Evolutionary conservation across 2,113 vertebrate species (phyloP).

Genomic region (Erythrolamprus reginae): DNA sequence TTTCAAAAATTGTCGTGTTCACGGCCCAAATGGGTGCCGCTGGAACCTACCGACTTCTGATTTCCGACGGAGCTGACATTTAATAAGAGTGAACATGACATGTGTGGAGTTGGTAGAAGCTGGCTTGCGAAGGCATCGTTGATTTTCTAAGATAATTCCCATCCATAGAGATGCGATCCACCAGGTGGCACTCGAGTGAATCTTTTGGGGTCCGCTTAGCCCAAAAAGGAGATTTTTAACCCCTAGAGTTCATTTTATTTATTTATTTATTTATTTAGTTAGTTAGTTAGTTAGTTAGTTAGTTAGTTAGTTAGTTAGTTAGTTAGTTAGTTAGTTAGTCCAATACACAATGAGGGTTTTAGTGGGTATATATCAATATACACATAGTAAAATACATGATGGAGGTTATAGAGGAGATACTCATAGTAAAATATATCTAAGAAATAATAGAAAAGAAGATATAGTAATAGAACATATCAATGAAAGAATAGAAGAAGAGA

Average conservation of each 20-base stretch:
- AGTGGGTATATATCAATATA: too few relatives aligned
- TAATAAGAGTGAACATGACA: background rate
- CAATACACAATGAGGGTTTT: too few relatives aligned
- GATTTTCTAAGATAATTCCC: background rate
- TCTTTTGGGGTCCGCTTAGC: background rate
- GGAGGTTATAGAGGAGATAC: too few relatives aligned
- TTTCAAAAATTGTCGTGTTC: background rate
- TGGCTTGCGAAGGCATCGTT: background rate
- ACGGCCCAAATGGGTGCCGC: background rate
- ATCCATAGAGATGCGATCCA: background rate
- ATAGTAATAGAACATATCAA: too few relatives aligned
- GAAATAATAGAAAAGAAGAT: too few relatives aligned
- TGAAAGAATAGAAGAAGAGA: too few relatives aligned
- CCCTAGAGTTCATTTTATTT: background rate
- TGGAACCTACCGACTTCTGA: background rate
- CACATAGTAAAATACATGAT: too few relatives aligned
- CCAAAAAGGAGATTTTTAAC: background rate
- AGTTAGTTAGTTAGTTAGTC: too few relatives aligned
- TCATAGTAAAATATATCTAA: too few relatives aligned
- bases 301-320: too few relatives aligned
- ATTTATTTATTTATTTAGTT: too few relatives aligned
- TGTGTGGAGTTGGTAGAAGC: background rate
- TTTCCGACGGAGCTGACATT: background rate
- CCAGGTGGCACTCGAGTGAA: slow-evolving; percentile 10
- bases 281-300: too few relatives aligned